Percentiles rank a stretch among this genome's conserved stretches.
Conservation (phyloP, 2,797 vertebrate genomes). For the Argyrosomus regius region DNA sequence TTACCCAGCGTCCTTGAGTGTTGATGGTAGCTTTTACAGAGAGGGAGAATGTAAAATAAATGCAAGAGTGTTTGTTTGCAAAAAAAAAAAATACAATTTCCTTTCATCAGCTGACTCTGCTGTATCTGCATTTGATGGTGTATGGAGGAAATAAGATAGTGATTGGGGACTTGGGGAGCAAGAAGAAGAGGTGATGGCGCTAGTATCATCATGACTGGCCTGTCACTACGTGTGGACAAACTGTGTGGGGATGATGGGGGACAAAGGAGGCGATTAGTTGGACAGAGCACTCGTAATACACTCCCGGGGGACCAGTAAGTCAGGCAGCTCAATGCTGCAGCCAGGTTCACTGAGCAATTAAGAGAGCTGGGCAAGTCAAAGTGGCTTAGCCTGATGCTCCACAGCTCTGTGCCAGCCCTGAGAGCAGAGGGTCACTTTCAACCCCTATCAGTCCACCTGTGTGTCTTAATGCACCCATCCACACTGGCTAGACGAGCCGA, state of each 20-base stretch:
- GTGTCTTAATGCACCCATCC: constrained; percentile 75
- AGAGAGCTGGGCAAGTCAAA: constrained; percentile 73
- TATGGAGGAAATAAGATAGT: constrained; percentile 23
- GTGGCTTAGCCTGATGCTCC: constrained; percentile 76
- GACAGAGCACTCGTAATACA: constrained; percentile 78
- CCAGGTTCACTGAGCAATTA: constrained; percentile 83
- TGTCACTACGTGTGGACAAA: constrained; percentile 76
- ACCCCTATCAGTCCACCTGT: constrained; percentile 77
- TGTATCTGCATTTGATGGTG: constrained; percentile 18
- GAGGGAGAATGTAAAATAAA: constrained; percentile 36
- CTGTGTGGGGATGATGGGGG: constrained; percentile 69
- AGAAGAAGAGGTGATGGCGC: constrained; percentile 31
- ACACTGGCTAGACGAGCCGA: constrained; percentile 56
- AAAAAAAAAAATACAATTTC: constrained; percentile 29
- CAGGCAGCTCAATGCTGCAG: constrained; percentile 73
- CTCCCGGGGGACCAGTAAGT: constrained; percentile 77
- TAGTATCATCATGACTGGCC: constrained; percentile 48
- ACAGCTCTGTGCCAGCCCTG: constrained; percentile 66
- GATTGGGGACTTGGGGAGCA: constrained; percentile 11
- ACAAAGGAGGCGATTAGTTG: constrained; percentile 82
- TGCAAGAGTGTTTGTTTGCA: constrained; percentile 24
- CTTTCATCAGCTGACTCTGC: constrained; percentile 29
- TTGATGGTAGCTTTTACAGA: constrained; percentile 36
- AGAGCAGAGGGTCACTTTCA: constrained; percentile 81
- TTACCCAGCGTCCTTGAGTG: constrained; percentile 63